phyloP scores from a whole-genome alignment of 2,888 invertebrate genomes.

The Harpalus rufipes region DNA sequence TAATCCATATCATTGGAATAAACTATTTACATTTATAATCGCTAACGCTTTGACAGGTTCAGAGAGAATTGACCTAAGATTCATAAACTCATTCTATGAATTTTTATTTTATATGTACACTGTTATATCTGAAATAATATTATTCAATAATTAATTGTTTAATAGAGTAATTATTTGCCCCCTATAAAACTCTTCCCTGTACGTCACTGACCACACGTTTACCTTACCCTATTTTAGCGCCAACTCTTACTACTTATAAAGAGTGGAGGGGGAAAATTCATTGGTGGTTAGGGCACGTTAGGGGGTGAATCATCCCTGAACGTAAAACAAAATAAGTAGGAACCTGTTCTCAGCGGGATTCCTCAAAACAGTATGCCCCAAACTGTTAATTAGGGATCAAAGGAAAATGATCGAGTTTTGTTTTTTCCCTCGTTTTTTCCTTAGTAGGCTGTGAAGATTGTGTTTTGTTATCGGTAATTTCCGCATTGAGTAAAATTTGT shows the following conservation, averaged over 20 bases:
- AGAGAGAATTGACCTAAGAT: too few species aligned
- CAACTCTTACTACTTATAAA: neutral
- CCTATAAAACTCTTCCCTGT: neutral
- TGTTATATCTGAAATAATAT: too few species aligned
- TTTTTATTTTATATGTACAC: too few species aligned
- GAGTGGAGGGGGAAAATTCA: slow-evolving; percentile 18
- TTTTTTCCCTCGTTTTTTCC: neutral
- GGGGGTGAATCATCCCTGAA: slow-evolving; percentile 47
- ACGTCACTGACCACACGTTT: neutral
- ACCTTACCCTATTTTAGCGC: slow-evolving; percentile 60
- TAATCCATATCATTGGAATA: too few species aligned
- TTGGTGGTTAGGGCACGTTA: slow-evolving; percentile 31
- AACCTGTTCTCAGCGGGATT: slow-evolving; percentile 10
- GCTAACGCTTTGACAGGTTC: too few species aligned
- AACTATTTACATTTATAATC: too few species aligned
- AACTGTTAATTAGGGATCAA: neutral
- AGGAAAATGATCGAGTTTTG: too few species aligned
- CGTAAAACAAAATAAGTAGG: slow-evolving; percentile 13
- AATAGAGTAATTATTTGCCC: neutral
- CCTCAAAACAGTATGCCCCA: neutral
- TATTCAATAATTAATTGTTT: too few species aligned
- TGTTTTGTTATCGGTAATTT: neutral
- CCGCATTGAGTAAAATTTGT: neutral
- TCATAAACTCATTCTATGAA: too few species aligned
- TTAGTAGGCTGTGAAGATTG: neutral